Percentiles rank a stretch among this genome's conserved stretches.
These are phyloP conservation scores for Harmothoe impar DNA, from an alignment of 2,888 invertebrate species.

Conservation along the genomic window DNA sequence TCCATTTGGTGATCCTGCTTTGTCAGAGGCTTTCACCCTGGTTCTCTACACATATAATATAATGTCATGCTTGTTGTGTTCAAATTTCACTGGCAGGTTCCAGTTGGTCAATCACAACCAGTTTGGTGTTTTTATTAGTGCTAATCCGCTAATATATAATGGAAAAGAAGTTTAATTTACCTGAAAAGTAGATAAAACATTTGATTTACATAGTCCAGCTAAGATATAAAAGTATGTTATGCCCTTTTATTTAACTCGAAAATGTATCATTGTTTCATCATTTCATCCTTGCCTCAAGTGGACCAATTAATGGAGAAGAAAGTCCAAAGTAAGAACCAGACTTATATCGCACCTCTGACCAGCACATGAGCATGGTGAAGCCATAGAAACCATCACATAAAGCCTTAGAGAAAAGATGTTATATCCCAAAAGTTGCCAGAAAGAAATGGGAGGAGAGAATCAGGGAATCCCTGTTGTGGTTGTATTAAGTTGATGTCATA, in stretches of 20 bases:
- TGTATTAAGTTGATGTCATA: background rate
- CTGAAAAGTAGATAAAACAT: too few species aligned
- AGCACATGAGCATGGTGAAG: background rate
- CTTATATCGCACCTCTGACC: conserved; percentile 37
- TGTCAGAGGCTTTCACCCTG: background rate
- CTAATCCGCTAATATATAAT: background rate
- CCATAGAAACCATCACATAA: too few species aligned
- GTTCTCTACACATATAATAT: background rate
- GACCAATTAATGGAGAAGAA: conserved; percentile 62
- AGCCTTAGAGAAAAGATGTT: background rate
- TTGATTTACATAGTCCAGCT: too few species aligned
- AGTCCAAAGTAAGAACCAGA: conserved; percentile 58
- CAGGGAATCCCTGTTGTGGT: background rate
- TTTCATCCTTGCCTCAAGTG: conserved; percentile 59
- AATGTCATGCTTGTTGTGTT: conserved; percentile 23
- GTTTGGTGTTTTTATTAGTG: background rate
- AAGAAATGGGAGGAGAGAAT: background rate
- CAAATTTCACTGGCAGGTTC: background rate
- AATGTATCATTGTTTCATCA: conserved; percentile 40
- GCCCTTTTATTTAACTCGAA: background rate
- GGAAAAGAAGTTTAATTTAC: too few species aligned
- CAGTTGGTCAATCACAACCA: background rate
- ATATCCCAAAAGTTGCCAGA: background rate
- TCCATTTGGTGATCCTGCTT: conserved; percentile 2
- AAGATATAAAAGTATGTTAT: too few species aligned